Base-by-base conservation (phyloP, 2,888 invertebrate genomes). In the Agrypnus murinus region DNA sequence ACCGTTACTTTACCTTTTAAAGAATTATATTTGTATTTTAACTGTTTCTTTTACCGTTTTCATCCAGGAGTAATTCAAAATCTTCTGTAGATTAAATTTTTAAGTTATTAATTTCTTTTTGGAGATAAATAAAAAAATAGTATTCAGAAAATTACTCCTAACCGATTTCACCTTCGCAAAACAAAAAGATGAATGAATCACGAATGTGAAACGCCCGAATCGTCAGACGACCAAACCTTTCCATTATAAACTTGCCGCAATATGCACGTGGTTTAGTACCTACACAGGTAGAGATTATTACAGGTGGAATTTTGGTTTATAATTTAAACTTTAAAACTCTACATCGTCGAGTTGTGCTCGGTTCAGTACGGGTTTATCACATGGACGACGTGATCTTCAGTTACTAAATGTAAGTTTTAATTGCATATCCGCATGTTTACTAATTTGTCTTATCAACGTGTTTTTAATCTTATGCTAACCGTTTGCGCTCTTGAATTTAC, bases 221-320 rank as follows among this genome's bases (percentile, higher is more conserved):
- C 34, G 46, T 15, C 19, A 32, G 48, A 48, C 62, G 62, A 34
- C 17, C 62, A 50, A 46, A 63, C 62, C 62, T 63, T 63, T 63
- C 48, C 62, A 63, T 63, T 63, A 50, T 25, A 25, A 63, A 63
- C 62, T 63, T 63, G 62, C 25, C 34, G 36, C 48, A 17, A 32
- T 19, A 46, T 46, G 34, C 62, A 63, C 62, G 62, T 63, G 62
- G 62, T 63, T 40, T 48, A 50, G 48, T 46, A 9, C 25, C 25
- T 25, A 25, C 17, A 48, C 62, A 63, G 62, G 50, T 50, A 48
- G 50, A 63, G 19, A 50, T 38, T 48, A 38, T 48, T 63, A 36
- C 48, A 50, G 62, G 48, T 63, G 62, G 38, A 63, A 50, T 63
- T 50, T 50, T 31, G 50, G 50, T 31, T 25, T 12, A 25, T 25